Evolutionary conservation across 2,113 vertebrate genomes (phyloP).

Genomic region (Plecotus auritus): DNA sequence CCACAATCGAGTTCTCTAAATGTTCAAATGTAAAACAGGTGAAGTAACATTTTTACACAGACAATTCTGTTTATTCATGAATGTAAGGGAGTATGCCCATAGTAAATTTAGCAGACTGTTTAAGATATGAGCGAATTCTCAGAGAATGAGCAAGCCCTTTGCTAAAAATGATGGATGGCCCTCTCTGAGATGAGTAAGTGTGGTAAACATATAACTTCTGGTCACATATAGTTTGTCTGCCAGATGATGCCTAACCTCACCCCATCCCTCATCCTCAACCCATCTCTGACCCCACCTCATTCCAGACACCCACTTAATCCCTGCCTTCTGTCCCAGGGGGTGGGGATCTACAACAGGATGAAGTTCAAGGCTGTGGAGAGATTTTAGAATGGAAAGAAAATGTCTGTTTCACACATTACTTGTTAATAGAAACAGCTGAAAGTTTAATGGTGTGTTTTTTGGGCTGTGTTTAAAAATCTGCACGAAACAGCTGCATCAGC

Average conservation of each 20-base stretch:
- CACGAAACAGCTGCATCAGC: slow-evolving; percentile 48
- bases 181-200: slow-evolving; percentile 16
- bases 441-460: slow-evolving; percentile 42
- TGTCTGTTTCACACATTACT: slow-evolving; percentile 67
- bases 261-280: slow-evolving; percentile 55
- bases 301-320: slow-evolving; percentile 15
- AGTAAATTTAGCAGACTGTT: not conserved
- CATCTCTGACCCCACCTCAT: slow-evolving; percentile 19
- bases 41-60: not conserved
- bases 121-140: not conserved
- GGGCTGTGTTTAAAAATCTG: slow-evolving; percentile 35
- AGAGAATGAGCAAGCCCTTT: not conserved
- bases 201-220: slow-evolving; percentile 53
- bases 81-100: not conserved
- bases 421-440: slow-evolving; percentile 59
- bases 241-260: slow-evolving; percentile 35
- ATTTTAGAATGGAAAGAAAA: slow-evolving; percentile 20
- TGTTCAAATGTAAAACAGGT: not conserved
- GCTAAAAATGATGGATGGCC: not conserved
- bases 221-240: slow-evolving; percentile 39
- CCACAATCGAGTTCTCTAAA: not conserved
- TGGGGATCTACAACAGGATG: not conserved
- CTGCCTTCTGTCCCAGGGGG: not conserved
- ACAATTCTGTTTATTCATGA: not conserved
- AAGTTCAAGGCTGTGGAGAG: slow-evolving; percentile 27